Percentiles rank a stretch among this genome's conserved stretches.
Conservation (phyloP, 1,140 invertebrate genomes). For the Eufriesea mexicana region DNA sequence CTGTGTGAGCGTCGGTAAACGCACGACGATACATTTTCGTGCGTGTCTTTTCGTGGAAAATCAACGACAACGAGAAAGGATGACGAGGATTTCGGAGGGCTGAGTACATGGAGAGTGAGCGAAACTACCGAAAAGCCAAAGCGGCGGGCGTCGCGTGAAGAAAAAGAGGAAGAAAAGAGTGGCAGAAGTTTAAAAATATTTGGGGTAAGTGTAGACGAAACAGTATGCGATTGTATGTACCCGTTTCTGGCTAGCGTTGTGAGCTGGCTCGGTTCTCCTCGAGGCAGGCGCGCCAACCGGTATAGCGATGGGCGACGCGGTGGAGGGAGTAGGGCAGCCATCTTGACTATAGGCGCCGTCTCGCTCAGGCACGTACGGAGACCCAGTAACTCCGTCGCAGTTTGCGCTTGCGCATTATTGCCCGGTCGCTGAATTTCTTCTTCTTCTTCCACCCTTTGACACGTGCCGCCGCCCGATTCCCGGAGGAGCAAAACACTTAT, state of each 20-base stretch:
- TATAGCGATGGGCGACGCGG: slow-evolving; percentile 40
- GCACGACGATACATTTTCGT: slow-evolving; percentile 47
- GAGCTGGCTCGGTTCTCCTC: slow-evolving; percentile 52
- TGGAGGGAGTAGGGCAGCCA: slow-evolving; percentile 69
- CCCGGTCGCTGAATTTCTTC: slow-evolving; percentile 56
- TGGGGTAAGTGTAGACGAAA: slow-evolving; percentile 63
- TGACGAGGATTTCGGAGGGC: slow-evolving; percentile 45
- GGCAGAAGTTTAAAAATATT: slow-evolving; percentile 60
- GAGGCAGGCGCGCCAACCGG: slow-evolving; percentile 48
- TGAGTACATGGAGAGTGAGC: slow-evolving; percentile 4
- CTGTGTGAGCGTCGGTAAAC: slow-evolving; percentile 28
- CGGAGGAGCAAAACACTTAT: slow-evolving; percentile 66
- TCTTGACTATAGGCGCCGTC: slow-evolving; percentile 62
- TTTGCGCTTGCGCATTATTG: slow-evolving; percentile 56
- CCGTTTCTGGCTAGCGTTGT: slow-evolving; percentile 44
- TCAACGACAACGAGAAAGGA: slow-evolving; percentile 37
- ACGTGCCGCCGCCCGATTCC: slow-evolving; percentile 75
- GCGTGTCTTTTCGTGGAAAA: slow-evolving; percentile 52
- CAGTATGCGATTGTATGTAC: slow-evolving; percentile 46
- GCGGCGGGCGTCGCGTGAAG: neutral
- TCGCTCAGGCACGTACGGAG: slow-evolving; percentile 26
- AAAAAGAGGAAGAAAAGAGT: slow-evolving; percentile 17
- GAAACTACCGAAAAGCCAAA: slow-evolving; percentile 31
- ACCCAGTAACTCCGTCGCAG: slow-evolving; percentile 38
- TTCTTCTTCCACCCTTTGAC: slow-evolving; percentile 73